phyloP scores from a whole-genome alignment of 2,113 vertebrate species.

The Pantherophis guttatus region DNA sequence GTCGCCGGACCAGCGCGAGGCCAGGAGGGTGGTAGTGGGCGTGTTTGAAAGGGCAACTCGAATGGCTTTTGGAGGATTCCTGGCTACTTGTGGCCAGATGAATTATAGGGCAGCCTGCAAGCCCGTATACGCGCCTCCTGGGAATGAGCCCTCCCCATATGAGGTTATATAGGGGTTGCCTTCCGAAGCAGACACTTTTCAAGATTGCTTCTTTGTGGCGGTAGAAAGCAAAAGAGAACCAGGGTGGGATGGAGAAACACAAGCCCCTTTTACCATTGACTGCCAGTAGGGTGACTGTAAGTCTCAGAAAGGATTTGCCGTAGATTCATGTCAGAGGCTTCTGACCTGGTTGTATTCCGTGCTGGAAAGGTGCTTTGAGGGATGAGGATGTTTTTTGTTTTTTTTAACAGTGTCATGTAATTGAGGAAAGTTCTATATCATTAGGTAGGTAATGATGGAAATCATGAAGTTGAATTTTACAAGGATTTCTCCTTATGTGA shows the following conservation, averaged over 20 bases:
- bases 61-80: neutral
- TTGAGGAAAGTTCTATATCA: neutral
- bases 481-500: too few relatives aligned
- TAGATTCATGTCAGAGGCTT: neutral
- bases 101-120: neutral
- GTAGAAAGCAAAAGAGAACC: neutral
- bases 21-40: neutral
- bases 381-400: neutral
- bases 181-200: neutral
- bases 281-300: too few relatives aligned
- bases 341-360: neutral
- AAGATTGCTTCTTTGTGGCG: neutral
- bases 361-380: neutral
- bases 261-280: neutral
- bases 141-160: neutral
- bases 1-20: neutral
- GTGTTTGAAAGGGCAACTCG: neutral
- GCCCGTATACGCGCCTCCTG: neutral
- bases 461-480: neutral
- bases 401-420: neutral
- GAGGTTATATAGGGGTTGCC: neutral
- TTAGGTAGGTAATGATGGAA: too few relatives aligned
- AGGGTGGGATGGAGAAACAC: neutral
- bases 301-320: neutral
- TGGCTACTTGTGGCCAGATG: neutral